These are phyloP conservation scores for Bufotes viridis DNA, from an alignment of 2,797 vertebrate species.

Conservation along the genomic window DNA sequence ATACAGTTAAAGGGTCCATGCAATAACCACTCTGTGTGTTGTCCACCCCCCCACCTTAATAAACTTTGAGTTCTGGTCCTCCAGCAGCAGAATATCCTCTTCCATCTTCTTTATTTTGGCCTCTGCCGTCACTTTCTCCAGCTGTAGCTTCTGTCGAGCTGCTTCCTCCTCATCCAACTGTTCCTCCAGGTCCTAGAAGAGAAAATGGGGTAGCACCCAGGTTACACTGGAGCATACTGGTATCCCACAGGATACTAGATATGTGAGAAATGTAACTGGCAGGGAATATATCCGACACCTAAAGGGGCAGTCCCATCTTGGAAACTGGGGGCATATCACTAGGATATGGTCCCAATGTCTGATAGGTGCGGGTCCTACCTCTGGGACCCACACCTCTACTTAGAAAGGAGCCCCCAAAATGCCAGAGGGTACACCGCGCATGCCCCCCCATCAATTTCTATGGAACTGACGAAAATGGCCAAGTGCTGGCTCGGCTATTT, in stretches of 20 bases:
- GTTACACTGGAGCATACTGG: background rate
- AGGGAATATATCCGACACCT: background rate
- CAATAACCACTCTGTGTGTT: background rate
- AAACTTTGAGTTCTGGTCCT: conserved; percentile 98
- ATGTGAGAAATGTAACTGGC: background rate
- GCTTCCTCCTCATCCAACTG: conserved; percentile 97
- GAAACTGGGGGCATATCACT: no score
- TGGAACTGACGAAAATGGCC: no score
- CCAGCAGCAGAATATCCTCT: conserved; percentile 91
- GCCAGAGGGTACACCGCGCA: no score
- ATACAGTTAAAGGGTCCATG: background rate
- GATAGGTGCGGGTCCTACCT: no score
- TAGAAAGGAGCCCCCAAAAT: no score
- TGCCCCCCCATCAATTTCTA: no score
- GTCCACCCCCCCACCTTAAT: conserved; percentile 81
- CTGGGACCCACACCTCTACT: no score
- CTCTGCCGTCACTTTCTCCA: conserved; percentile 97
- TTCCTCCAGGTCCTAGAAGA: conserved; percentile 89
- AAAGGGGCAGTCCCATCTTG: no score
- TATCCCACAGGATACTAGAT: background rate
- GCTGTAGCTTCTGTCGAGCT: conserved; percentile 93
- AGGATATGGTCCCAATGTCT: no score
- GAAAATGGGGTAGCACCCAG: background rate
- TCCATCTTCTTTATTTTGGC: conserved; percentile 99
- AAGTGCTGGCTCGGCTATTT: no score